Base-by-base conservation (phyloP, 2,888 invertebrate species). In the Amphipyra tragopoginis region DNA sequence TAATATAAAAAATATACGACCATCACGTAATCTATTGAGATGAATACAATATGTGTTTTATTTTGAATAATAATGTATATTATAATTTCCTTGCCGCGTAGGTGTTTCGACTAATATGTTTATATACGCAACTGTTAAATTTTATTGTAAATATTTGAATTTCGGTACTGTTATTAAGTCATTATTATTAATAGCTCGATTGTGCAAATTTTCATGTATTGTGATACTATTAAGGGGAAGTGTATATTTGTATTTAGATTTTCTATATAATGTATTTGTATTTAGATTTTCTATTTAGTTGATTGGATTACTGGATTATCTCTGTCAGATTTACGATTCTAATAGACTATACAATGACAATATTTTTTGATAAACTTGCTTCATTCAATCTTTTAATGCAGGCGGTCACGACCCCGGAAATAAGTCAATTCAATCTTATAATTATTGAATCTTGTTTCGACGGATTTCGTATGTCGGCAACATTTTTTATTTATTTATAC, bases 1-100 rank as follows among this genome's bases (percentile, higher is more conserved):
- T 77, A 72, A 77, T 79, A 80, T 72, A 68, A 67, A 45, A 50
- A 55, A 58, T 67, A 70, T 77, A 60, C 57, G 59, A 65, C 40
- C 52, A 63, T 82, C 72, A 80, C 80, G 79, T 83, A 84, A 86
- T 47, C 65, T 29, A 75, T 45, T 60, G 53, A 56, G 68, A 63
- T 58, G 61, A 60, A 63, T 50, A 70, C 62, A 59, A 59, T 61
- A 56, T 70, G 53, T 64, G 51, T 69, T 75, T 65, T 68, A 45
- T 65, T 70, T 69, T 69, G 67, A 75, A 82, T 79, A 72, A 77
- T 79, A 68, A 68, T 64, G 69, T 62, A 65, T 72, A 77, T 29
- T 29, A 29, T 72, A 76, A 80, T 65, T 53, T 56, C 39, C 33
- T 42, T 44, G 50, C 51, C 48, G 55, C 38, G 72, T 75, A 40